Evolutionary conservation across 2,113 vertebrate species (phyloP), one percentile per base, ranked within the genome.

Genomic region (Ptyas mucosa): DNA sequence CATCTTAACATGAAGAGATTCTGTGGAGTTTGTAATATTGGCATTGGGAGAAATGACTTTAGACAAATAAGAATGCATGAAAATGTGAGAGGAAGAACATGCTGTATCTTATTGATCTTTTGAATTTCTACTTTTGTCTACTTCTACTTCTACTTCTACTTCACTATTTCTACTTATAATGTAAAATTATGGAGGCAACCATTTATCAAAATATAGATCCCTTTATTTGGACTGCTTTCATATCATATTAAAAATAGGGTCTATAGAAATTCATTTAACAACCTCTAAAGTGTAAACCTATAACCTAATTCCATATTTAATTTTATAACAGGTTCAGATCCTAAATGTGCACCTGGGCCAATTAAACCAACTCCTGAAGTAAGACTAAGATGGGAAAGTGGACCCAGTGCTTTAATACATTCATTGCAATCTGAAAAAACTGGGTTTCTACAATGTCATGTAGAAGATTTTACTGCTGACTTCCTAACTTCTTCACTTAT

Each of bases 371-470:
- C 95, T 88, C 98, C 99, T 21, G 98, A 98, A 96, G 98, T 99
- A 90, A 98, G 96, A 87, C 95, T 99, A 93, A 98, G 98, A 89
- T 98, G 99, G 97, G 98, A 99, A 97, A 98, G 97, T 29, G 99
- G 99, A 5, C 99, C 99, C 7, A 96, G 98, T 89, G 98, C 99
- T 92, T 97, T 98, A 55, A 96, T 98, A 89, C 98, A 98, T 96
- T 99, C 99, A 86, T 97, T 97, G 3, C 97, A 99, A 95, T 98
- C 99, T 81, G 98, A 98, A 90, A 99, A 98, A 97, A 99, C 99
- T 10, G 99, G 99, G 92, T 99, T 99, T 98, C 98, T 99, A 94
- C 98, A 99, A 92, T 99, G 99, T 96, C 98, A 98, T 8, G 97
- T 99, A 89, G 98, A 98, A 90, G 98, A 98, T 88, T 99, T 99